These are phyloP conservation scores for Ormia ochracea DNA, from an alignment of 2,888 invertebrate genomes.

Conservation along the genomic window DNA sequence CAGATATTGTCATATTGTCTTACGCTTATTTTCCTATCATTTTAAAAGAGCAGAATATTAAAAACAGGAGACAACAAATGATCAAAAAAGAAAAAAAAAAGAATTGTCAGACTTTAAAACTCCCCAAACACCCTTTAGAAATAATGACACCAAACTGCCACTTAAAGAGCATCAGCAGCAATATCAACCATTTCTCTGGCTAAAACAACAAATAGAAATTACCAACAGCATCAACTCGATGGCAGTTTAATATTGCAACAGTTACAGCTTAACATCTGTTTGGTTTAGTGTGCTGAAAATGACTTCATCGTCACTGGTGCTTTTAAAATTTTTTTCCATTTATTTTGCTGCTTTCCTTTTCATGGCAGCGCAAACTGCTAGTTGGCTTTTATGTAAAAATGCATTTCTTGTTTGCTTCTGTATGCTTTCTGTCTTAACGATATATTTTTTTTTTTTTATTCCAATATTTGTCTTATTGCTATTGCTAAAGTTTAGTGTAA, in stretches of 20 bases:
- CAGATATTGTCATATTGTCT: slow-evolving; percentile 56
- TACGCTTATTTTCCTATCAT: slow-evolving; percentile 47
- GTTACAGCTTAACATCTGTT: slow-evolving; percentile 33
- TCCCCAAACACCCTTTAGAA: slow-evolving; percentile 48
- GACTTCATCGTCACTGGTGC: slow-evolving; percentile 17
- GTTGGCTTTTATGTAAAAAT: slow-evolving; percentile 31
- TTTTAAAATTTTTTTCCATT: slow-evolving; percentile 1
- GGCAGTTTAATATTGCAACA: slow-evolving; percentile 25
- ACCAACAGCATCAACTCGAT: neutral
- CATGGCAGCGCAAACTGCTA: slow-evolving; percentile 30
- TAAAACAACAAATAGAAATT: neutral
- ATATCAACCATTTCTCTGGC: slow-evolving; percentile 5
- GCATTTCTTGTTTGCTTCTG: neutral
- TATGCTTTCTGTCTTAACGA: neutral
- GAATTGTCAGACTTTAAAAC: slow-evolving; percentile 23
- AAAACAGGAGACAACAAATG: no score
- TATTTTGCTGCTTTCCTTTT: neutral
- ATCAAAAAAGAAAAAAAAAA: slow-evolving; percentile 2
- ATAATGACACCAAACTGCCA: slow-evolving; percentile 42
- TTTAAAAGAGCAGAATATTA: neutral
- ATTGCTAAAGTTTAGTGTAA: slow-evolving; percentile 33
- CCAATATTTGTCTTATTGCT: slow-evolving; percentile 31
- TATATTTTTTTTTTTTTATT: neutral
- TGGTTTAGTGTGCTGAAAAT: slow-evolving; percentile 26
- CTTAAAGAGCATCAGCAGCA: slow-evolving; percentile 24